Evolutionary conservation across 1,140 invertebrate species (phyloP), one percentile per base, ranked within the genome.

Genomic region (Chymomyza costata): DNA sequence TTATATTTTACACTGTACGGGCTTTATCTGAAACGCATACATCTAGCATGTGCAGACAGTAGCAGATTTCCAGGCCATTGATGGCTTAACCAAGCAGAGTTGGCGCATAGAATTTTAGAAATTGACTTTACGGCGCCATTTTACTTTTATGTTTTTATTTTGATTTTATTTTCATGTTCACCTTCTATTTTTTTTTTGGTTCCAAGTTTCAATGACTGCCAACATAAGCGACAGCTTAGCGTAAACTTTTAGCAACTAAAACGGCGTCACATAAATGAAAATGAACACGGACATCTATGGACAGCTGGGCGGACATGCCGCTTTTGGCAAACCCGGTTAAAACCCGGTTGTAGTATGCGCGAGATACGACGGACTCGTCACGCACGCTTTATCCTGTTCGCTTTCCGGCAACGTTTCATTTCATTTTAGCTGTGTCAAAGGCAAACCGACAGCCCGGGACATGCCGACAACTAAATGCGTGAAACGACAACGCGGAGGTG

Each of bases 11-110:
- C n/a, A n/a, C n/a, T n/a, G n/a, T n/a, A n/a, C n/a, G n/a, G n/a
- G n/a, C n/a, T n/a, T n/a, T n/a, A n/a, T n/a, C n/a, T n/a, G n/a
- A n/a, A n/a, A n/a, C n/a, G n/a, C n/a, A n/a, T n/a, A n/a, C n/a
- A n/a, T n/a, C n/a, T 57, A 55, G 51, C 46, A 25, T 41, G 67
- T 38, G 15, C 40, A 46, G 44, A 32, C 17, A 11, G 31, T n/a
- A n/a, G n/a, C 34, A 53, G 52, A 56, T 73, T 71, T 71, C 68
- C 68, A 71, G 47, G 66, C 67, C 68, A 71, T 73, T 71, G 67
- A 71, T 56, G 66, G 40, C 8, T 43, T 67, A 55, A 69, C 62
- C 64, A 66, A 60, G 37, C 49, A 49, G 56, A 40, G 7, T n/a
- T 28, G 38, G 45, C 46, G 44, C 31, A 46, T 45, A 35, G 63